Base-by-base conservation (phyloP, 2,797 vertebrate species). In the Dicrostonyx torquatus region DNA sequence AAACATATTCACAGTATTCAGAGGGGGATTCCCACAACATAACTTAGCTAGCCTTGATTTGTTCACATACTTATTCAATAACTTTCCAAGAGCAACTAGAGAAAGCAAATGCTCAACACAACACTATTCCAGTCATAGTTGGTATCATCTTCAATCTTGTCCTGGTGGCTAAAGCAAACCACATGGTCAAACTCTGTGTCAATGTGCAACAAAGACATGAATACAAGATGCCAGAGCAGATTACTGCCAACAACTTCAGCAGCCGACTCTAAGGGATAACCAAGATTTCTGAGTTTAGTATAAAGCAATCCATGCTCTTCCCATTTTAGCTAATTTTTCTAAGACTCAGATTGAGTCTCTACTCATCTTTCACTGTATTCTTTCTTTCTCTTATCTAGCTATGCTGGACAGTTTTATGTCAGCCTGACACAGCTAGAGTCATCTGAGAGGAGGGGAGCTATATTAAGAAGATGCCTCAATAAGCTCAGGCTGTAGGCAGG, bases 321-420 rank as follows among this genome's bases (percentile, higher is more conserved):
- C 85, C 20, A 70, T 76, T 87, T 95, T 55, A 87, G 13, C 29
- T 89, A 55, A 62, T 66, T 90, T 91, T 53, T 73, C 6, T 34
- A 45, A 53, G 22, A 82, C 0, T 37, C 48, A 8, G 37, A 43
- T 70, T 85, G 34, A 92, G 60, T 58, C 37, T 17, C n/a, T 77
- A 24, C 13, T 76, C 83, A 89, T 34, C 11, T 87, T 84, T 93
- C 31, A 72, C 66, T 95, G n/a, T 85, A 62, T 70, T 76, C 24
- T 70, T 70, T 37, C 34, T 68, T 68, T 73, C 24, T 88, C 17
- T 88, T 94, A 12, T 64, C n/a, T 53, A 1, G 43, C 15, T n/a
- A 2, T 66, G 43, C 82, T 66, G 43, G 62, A 48, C 1, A 84
- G 43, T 84, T 66, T 48, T 50, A 22, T 50, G 62, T 15, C 31